phyloP scores from a whole-genome alignment of 2,113 vertebrate genomes.

The Megaleporinus macrocephalus region DNA sequence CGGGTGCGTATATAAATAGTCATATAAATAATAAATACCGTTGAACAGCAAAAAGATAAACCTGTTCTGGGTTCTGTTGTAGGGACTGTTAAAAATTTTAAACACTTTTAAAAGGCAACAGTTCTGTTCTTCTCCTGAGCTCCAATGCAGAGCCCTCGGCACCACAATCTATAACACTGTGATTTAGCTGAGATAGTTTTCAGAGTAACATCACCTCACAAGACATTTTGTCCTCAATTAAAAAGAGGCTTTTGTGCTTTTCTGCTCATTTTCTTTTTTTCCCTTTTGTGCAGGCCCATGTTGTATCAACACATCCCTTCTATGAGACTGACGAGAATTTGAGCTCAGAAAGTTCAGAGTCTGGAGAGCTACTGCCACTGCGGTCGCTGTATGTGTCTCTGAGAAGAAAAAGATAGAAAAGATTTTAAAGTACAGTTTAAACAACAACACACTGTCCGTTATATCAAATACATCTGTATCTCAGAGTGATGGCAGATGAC shows the following conservation, averaged over 20 bases:
- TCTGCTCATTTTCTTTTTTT: neutral
- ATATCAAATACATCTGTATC: neutral
- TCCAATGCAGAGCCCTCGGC: neutral
- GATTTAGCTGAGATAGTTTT: neutral
- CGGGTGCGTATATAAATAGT: neutral
- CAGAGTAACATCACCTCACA: neutral
- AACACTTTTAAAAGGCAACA: neutral
- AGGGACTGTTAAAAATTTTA: neutral
- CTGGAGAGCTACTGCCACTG: slow-evolving; percentile 90
- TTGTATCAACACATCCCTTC: neutral
- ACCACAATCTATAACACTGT: neutral
- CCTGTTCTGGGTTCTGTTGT: neutral
- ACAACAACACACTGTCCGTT: neutral
- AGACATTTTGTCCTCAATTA: neutral
- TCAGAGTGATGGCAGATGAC: neutral
- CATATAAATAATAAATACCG: neutral
- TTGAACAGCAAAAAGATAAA: neutral
- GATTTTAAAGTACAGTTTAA: too few relatives aligned
- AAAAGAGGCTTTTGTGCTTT: neutral
- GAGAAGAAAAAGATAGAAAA: slow-evolving; percentile 42
- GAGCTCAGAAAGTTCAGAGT: slow-evolving; percentile 89
- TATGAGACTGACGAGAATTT: slow-evolving; percentile 77
- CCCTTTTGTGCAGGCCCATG: neutral
- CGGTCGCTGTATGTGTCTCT: slow-evolving; percentile 93
- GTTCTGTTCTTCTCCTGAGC: neutral